Percentiles rank a stretch among this genome's conserved stretches.
Conservation (phyloP, 1,140 invertebrate genomes). For the Zaprionus africanus region DNA sequence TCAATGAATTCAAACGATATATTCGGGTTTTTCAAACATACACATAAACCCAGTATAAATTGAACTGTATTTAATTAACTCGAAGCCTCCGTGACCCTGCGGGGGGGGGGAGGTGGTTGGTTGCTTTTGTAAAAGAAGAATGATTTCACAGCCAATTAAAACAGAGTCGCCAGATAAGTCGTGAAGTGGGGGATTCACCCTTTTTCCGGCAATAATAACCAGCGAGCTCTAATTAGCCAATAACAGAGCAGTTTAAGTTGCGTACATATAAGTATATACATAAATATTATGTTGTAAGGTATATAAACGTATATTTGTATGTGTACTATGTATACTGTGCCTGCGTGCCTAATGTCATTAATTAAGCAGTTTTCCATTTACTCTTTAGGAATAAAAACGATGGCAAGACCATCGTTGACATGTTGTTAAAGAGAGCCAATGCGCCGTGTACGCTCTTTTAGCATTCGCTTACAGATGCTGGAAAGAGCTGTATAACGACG, state of each 20-base stretch:
- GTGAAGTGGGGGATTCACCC: conserved; percentile 43
- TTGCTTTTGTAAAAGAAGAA: too few species aligned
- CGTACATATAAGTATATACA: background rate
- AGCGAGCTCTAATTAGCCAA: conserved; percentile 69
- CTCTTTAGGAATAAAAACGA: conserved; percentile 8
- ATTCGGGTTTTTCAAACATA: too few species aligned
- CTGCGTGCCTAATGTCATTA: conserved; percentile 22
- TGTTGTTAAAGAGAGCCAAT: conserved; percentile 26
- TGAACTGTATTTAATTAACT: too few species aligned
- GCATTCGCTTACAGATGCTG: conserved; percentile 34
- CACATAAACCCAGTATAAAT: too few species aligned
- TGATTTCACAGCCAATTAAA: conserved; percentile 57
- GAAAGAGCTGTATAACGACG: conserved; percentile 6
- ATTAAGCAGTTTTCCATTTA: conserved; percentile 33
- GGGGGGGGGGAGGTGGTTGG: too few species aligned
- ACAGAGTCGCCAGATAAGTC: conserved; percentile 5
- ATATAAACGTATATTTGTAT: background rate
- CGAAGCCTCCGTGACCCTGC: too few species aligned
- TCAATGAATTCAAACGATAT: too few species aligned
- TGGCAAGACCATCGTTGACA: conserved; percentile 12
- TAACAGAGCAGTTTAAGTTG: conserved; percentile 46
- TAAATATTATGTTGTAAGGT: background rate
- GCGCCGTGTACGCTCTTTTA: conserved; percentile 31
- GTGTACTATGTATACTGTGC: background rate
- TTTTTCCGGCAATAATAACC: conserved; percentile 60